Conservation (phyloP, 2,888 invertebrate species). For the Cheilosia urbana region DNA sequence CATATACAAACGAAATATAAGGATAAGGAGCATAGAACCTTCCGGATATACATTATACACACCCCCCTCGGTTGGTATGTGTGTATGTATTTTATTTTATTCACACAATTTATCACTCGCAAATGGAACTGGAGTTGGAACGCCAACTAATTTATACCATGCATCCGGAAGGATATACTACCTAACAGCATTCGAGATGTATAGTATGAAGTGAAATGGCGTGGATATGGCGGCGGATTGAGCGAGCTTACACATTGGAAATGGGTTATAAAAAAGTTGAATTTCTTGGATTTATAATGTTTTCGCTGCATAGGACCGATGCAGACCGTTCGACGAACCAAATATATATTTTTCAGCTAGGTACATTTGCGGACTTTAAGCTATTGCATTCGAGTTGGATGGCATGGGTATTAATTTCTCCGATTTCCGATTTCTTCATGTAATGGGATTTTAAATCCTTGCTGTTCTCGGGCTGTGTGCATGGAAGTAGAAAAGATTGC, state of each 20-base stretch:
- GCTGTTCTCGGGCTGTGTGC: too few species aligned
- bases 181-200: conserved; percentile 4
- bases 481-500: too few species aligned
- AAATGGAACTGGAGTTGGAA: conserved; percentile 42
- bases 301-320: neutral
- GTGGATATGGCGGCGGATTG: conserved; percentile 7
- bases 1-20: conserved; percentile 42
- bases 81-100: conserved; percentile 48
- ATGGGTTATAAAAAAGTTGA: conserved; percentile 2
- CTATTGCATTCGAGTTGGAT: too few species aligned
- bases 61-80: neutral
- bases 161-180: conserved; percentile 35
- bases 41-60: neutral
- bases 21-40: conserved; percentile 18
- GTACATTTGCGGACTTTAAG: neutral
- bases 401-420: too few species aligned
- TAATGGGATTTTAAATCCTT: too few species aligned
- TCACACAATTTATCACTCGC: conserved; percentile 54
- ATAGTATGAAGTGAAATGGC: conserved; percentile 14
- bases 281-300: neutral
- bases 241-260: neutral
- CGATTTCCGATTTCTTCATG: too few species aligned
- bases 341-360: neutral
- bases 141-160: conserved; percentile 41
- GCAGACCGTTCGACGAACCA: neutral